Conservation (phyloP, 2,888 invertebrate species). For the Geotrupes spiniger region DNA sequence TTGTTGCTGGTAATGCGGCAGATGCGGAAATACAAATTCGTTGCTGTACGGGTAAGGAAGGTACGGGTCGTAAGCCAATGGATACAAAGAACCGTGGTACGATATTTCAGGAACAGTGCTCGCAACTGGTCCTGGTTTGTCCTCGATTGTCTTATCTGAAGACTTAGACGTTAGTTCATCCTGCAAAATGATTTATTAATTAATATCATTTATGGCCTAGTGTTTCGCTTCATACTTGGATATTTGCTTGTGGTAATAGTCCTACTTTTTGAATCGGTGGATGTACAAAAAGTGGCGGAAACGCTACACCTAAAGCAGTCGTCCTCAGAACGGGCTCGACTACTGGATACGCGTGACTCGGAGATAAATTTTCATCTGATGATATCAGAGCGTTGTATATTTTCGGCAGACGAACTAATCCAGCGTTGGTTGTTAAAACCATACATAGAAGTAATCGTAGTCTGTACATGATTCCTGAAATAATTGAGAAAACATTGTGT, state of each 20-base stretch:
- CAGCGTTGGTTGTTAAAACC: constrained; percentile 40
- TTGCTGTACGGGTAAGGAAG: constrained; percentile 31
- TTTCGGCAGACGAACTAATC: constrained; percentile 65
- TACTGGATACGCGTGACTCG: constrained; percentile 72
- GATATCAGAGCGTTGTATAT: constrained; percentile 79
- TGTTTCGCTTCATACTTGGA: constrained; percentile 17
- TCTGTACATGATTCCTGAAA: constrained; percentile 30
- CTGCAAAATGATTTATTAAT: constrained; percentile 14
- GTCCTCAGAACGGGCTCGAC: constrained; percentile 70
- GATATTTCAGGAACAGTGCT: constrained; percentile 24
- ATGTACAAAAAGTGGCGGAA: constrained; percentile 37
- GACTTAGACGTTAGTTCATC: constrained; percentile 15
- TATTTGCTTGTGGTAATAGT: constrained; percentile 10
- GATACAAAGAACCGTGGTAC: constrained; percentile 33
- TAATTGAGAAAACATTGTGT: no score
- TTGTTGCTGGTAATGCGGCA: constrained; percentile 29
- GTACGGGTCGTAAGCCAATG: constrained; percentile 34
- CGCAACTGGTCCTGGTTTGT: constrained; percentile 15
- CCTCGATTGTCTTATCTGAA: constrained; percentile 8
- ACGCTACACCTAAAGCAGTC: constrained; percentile 53
- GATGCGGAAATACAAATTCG: constrained; percentile 31
- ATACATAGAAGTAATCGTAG: constrained; percentile 26
- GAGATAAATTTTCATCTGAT: constrained; percentile 71
- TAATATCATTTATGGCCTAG: neutral
- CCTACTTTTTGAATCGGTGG: constrained; percentile 9